A percentile compares a stretch with the other conserved stretches of the same genome.
These are phyloP conservation scores for Lophura nycthemera DNA, from an alignment of 2,113 vertebrate genomes.

Conservation along the genomic window DNA sequence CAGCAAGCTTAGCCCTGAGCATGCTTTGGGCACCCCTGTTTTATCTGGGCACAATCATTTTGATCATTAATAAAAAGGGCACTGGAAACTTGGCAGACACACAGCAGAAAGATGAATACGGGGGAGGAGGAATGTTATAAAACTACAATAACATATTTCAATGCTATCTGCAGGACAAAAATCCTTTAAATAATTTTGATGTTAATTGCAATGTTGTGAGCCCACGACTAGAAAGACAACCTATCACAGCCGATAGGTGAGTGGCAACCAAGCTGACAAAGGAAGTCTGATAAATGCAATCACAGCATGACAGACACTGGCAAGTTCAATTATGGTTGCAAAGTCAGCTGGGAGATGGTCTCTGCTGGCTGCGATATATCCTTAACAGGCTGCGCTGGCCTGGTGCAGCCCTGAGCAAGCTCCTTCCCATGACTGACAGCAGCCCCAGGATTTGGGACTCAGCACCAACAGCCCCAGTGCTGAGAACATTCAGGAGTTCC, in stretches of 20 bases:
- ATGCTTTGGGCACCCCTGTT: not conserved
- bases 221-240: constrained; percentile 12
- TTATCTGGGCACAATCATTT: not conserved
- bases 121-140: not conserved
- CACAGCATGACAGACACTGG: constrained; percentile 42
- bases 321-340: constrained; percentile 18
- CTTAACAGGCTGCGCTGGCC: constrained; percentile 19
- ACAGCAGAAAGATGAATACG: not conserved
- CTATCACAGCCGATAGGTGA: not conserved
- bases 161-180: constrained; percentile 6
- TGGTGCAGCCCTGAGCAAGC: not conserved
- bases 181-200: constrained; percentile 42
- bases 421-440: not conserved
- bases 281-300: constrained; percentile 44
- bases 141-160: constrained; percentile 35
- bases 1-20: not conserved
- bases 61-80: constrained; percentile 9
- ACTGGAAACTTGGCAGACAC: not conserved
- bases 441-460: not conserved
- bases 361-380: constrained; percentile 31
- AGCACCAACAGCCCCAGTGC: not conserved
- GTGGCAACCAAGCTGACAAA: constrained; percentile 38
- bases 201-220: constrained; percentile 33
- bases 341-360: constrained; percentile 34
- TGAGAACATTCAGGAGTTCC: not conserved